phyloP scores from a whole-genome alignment of 2,888 invertebrate species.

The Onchidella celtica region DNA sequence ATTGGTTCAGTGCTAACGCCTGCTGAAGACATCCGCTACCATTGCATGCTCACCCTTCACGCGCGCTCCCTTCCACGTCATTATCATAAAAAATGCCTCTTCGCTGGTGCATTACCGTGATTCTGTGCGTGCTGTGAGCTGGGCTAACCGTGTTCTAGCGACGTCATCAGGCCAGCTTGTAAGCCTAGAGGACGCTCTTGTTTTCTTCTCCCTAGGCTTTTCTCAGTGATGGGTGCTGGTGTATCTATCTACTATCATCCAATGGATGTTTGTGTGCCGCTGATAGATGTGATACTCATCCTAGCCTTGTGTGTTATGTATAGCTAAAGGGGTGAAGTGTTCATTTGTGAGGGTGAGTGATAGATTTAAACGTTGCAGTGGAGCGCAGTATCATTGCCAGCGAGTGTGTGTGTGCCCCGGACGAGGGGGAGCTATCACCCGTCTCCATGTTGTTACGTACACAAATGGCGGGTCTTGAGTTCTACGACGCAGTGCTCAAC shows the following conservation, averaged over 20 bases:
- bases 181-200: slow-evolving; percentile 39
- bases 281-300: not conserved
- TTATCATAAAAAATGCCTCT: slow-evolving; percentile 41
- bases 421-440: slow-evolving; percentile 39
- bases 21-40: slow-evolving; percentile 3
- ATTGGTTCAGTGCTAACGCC: not conserved
- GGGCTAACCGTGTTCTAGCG: not conserved
- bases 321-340: not conserved
- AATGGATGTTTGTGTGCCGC: not conserved
- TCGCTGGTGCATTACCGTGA: not conserved
- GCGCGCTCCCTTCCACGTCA: slow-evolving; percentile 11
- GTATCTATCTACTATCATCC: slow-evolving; percentile 16
- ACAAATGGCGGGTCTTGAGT: slow-evolving; percentile 77
- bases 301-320: not conserved
- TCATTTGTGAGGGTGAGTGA: not conserved
- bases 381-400: slow-evolving; percentile 42
- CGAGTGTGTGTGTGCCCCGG: slow-evolving; percentile 41
- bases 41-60: slow-evolving; percentile 9
- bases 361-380: slow-evolving; percentile 13
- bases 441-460: slow-evolving; percentile 69
- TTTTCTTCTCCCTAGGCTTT: not conserved
- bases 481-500: slow-evolving; percentile 80
- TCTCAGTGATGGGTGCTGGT: slow-evolving; percentile 38
- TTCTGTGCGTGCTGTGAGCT: not conserved
- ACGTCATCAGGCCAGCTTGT: slow-evolving; percentile 29